phyloP scores from a whole-genome alignment of 2,797 vertebrate species.

The Typhlichthys eigenmanni region DNA sequence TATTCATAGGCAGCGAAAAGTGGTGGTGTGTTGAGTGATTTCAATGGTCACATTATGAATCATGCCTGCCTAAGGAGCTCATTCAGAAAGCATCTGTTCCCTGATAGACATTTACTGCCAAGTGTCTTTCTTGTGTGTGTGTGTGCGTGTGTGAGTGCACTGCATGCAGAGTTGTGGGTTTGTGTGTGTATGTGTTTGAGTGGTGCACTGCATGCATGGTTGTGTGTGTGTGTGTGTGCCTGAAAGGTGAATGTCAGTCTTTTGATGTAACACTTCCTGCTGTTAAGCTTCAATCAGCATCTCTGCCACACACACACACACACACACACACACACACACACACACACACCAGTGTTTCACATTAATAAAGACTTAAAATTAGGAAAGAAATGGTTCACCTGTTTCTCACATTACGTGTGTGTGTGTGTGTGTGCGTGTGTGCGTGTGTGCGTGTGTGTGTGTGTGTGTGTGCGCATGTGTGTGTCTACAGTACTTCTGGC shows the following conservation, averaged over 20 bases:
- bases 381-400: slow-evolving; percentile 7
- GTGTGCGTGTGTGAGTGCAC: slow-evolving; percentile 9
- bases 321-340: slow-evolving; percentile 16
- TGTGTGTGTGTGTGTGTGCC: slow-evolving; percentile 28
- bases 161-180: background rate
- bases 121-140: slow-evolving; percentile 42
- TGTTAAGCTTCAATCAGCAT: slow-evolving; percentile 72
- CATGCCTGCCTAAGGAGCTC: slow-evolving; percentile 55
- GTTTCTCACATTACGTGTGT: no score
- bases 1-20: slow-evolving; percentile 49
- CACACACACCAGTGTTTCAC: slow-evolving; percentile 36
- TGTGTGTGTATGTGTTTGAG: slow-evolving; percentile 5
- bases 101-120: slow-evolving; percentile 55
- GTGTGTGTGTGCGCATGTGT: no score
- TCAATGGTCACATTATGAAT: slow-evolving; percentile 69
- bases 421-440: no score
- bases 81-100: slow-evolving; percentile 72
- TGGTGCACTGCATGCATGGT: background rate
- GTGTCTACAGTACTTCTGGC: no score
- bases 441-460: no score
- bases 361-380: slow-evolving; percentile 40
- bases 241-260: slow-evolving; percentile 73
- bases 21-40: slow-evolving; percentile 66
- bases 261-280: slow-evolving; percentile 72
- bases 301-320: slow-evolving; percentile 29